Base-by-base conservation (phyloP, 2,113 vertebrate species). In the Engraulis encrasicolus region DNA sequence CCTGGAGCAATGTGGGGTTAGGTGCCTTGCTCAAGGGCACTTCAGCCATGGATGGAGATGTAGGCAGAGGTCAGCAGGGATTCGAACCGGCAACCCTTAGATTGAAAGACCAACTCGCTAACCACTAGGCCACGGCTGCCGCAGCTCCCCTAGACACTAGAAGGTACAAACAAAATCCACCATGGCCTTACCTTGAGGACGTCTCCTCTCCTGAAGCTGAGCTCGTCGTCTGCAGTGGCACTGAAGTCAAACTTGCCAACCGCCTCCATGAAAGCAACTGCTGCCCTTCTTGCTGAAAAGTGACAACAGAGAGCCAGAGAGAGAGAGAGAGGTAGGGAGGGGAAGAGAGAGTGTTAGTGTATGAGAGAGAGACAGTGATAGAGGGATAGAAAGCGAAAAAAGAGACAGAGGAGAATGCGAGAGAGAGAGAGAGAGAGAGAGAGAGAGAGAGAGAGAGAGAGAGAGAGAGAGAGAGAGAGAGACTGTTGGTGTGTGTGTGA, bases 171-270 rank as follows among this genome's bases (percentile, higher is more conserved):
- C n/a, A n/a, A 45, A 45, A 45, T 45, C 40, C 3, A 3, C 9
- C 61, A 71, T 18, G 20, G 6, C 1, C 9, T 94, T 92, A 96
- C 96, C 95, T 97, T 97, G 82, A 97, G 89, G 6, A 91, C 2
- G 38, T 97, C 96, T 17, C 95, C 96, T 74, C 95, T 93, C 17
- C 90, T 94, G 91, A 97, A 97, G 86, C 96, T 97, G 87, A 97
- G 90, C 79, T 97, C 96, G 0, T 97, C 96, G 52, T 96, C 95
- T 6, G 95, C 96, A 0, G 96, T 95, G 66, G 96, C 96, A 0
- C 38, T 88, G 90, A 97, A 97, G 80, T 97, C 95, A 82, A 96
- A 97, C 89, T 96, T 96, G 84, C 95, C 95, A 0, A 92, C 71
- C 61, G 96, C 96, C 90, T 97, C 96, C 96, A 97, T 97, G n/a